Percentiles rank a stretch among this genome's conserved stretches.
These are phyloP conservation scores for Hirundichthys speculiger DNA, from an alignment of 2,113 vertebrate species.

Conservation along the genomic window DNA sequence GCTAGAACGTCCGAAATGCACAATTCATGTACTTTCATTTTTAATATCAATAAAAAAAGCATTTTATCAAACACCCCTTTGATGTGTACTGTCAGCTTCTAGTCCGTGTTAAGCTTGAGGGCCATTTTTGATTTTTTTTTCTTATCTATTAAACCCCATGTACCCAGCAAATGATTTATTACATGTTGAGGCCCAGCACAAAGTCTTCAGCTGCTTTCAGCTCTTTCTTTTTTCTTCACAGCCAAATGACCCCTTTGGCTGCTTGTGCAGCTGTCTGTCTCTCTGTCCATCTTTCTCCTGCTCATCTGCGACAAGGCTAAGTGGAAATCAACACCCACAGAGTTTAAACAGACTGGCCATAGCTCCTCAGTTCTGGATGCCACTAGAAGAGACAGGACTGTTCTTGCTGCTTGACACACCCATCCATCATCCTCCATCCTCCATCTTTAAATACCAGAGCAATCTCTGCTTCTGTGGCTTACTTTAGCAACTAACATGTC, in stretches of 20 bases:
- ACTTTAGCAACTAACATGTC: slow-evolving; percentile 59
- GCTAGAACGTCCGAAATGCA: slow-evolving; percentile 86
- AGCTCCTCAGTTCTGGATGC: slow-evolving; percentile 49
- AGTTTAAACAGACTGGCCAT: slow-evolving; percentile 21
- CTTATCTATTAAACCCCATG: slow-evolving; percentile 53
- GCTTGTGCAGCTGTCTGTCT: slow-evolving; percentile 18
- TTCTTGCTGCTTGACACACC: slow-evolving; percentile 55
- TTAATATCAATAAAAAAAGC: slow-evolving; percentile 87
- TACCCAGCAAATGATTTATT: slow-evolving; percentile 73
- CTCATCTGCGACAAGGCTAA: slow-evolving; percentile 33
- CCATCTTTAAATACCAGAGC: slow-evolving; percentile 49
- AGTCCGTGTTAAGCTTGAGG: slow-evolving; percentile 6
- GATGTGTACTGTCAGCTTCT: slow-evolving; percentile 10
- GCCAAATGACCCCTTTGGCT: slow-evolving; percentile 5
- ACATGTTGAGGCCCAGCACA: slow-evolving; percentile 51
- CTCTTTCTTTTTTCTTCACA: slow-evolving; percentile 31
- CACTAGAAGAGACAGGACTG: slow-evolving; percentile 52
- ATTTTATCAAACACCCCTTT: slow-evolving; percentile 79
- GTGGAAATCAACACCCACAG: slow-evolving; percentile 48
- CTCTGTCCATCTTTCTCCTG: slow-evolving; percentile 26
- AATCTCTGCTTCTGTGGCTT: slow-evolving; percentile 43
- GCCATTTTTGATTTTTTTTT: slow-evolving; percentile 47
- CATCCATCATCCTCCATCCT: slow-evolving; percentile 46
- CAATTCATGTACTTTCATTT: slow-evolving; percentile 88
- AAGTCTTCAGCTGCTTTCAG: slow-evolving; percentile 69